These are phyloP conservation scores for Trachymyrmex septentrionalis DNA, from an alignment of 1,140 invertebrate species.

Conservation along the genomic window DNA sequence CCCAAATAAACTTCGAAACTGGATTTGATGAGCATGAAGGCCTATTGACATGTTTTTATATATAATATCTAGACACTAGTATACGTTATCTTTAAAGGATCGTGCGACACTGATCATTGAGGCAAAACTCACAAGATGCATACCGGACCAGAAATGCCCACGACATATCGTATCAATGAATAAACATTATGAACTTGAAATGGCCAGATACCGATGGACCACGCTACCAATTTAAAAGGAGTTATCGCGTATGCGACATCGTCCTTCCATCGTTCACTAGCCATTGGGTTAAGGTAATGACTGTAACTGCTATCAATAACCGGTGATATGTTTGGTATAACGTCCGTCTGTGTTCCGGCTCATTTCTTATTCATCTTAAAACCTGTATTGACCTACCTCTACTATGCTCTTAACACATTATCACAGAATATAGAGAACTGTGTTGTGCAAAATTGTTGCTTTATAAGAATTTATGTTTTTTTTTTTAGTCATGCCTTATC, in stretches of 20 bases:
- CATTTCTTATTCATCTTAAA: conserved; percentile 12
- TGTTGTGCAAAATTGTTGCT: not conserved
- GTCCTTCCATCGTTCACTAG: conserved; percentile 5
- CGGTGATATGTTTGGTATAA: not conserved
- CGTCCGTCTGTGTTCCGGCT: not conserved
- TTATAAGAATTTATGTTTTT: not conserved
- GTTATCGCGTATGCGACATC: conserved; percentile 60
- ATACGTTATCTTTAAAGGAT: not conserved
- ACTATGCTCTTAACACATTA: not conserved
- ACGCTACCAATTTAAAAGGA: conserved; percentile 37
- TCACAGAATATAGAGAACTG: not conserved
- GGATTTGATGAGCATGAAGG: not conserved
- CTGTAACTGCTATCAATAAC: conserved; percentile 18
- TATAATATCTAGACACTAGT: not conserved
- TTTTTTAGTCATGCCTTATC: not conserved
- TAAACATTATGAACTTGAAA: conserved; percentile 22
- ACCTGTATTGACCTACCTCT: not conserved
- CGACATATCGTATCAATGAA: not conserved
- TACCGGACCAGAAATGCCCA: not conserved
- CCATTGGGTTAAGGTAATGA: conserved; percentile 9
- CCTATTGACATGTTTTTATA: conserved; percentile 22
- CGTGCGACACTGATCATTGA: not conserved
- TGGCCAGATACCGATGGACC: conserved; percentile 63
- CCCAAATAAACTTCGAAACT: conserved; percentile 42
- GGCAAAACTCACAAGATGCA: not conserved